Evolutionary conservation across 2,113 vertebrate species (phyloP), one percentile per base, ranked within the genome.

Genomic region (Polyodon spathula): DNA sequence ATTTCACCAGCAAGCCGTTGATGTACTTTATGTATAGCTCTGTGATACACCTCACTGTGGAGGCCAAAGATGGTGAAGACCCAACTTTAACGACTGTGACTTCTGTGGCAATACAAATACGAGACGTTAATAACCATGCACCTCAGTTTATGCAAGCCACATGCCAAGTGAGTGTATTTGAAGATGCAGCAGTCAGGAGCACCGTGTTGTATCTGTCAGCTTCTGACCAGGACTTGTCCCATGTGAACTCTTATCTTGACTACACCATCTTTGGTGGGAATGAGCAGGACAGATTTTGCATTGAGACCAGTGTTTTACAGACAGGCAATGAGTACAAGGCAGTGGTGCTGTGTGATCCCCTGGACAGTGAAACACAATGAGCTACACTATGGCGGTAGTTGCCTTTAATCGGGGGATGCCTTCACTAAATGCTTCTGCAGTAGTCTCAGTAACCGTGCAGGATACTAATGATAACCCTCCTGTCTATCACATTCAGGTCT

Each of bases 401-500:
- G 93, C 89, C 1, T 87, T 83, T 42, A 88, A 95, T 60, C 71
- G 0, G 6, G 92, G 90, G 67, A 76, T 4, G 0, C 86, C 91
- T 27, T 74, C 87, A 1, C 63, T 92, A 53, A 93, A 84, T 66
- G 84, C 89, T 62, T 90, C 88, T 11, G 73, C 82, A 1, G 63
- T 77, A 0, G 65, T 97, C 0, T 73, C 73, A 4, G 76, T 98
- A 66, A 86, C 77, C 4, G 86, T 98, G 37, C 75, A 89, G 3
- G 95, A 98, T 74, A 75, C 76, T 66, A 94, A 97, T 64, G 95
- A 98, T 68, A 94, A 92, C 12, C 62, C 84, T 2, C 93, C 93
- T 1, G 60, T 78, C 14, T 92, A 96, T 62, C 81, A 85, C 0
- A 54, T 80, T 14, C 83, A 83, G 6, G 74, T 95, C 46, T 87